Evolutionary conservation across 2,797 vertebrate species (phyloP), one percentile per base, ranked within the genome.

Genomic region (Argentina silus): DNA sequence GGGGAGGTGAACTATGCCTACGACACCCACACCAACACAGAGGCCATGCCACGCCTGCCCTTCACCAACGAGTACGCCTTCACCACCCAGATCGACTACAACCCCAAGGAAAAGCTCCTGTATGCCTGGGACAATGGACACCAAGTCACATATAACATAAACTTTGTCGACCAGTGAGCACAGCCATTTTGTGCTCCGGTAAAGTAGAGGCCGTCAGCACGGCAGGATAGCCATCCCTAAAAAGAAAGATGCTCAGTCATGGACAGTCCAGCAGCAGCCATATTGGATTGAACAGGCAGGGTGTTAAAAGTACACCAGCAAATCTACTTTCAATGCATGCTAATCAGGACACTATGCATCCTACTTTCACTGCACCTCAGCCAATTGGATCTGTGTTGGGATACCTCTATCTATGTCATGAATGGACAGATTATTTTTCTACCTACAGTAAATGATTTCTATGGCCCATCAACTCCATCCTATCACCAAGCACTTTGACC

Each of bases 51-150:
- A 10, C 94, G 91, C 21, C 90, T 99, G 86, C 91, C 95, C 36
- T 98, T 99, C 89, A 94, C 91, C 89, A 99, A 97, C 1, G 92
- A 95, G 85, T 94, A 95, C 1, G 92, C 96, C 79, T 97, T 94
- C 90, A 98, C 96, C 79, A 98, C 98, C 0, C 97, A 99, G 88
- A 93, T 99, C 3, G 97, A 99, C 95, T 99, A 99, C 88, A 99
- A 98, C 86, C 98, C 98, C 67, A 97, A 95, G 87, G 98, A 99
- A 86, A 96, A 96, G 73, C 88, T 97, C 76, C 91, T 99, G 50
- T 98, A 98, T 0, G 97, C 96, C 70, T 99, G 98, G 98, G 98
- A 99, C 93, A 99, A 98, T 5, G 97, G 98, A 69, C 95, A 98
- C 78, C 98, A 99, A 91, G 88, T 99, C 79, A 99, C 95, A 0